These are phyloP conservation scores for Meda fulgida DNA, from an alignment of 2,797 vertebrate species.

Conservation along the genomic window DNA sequence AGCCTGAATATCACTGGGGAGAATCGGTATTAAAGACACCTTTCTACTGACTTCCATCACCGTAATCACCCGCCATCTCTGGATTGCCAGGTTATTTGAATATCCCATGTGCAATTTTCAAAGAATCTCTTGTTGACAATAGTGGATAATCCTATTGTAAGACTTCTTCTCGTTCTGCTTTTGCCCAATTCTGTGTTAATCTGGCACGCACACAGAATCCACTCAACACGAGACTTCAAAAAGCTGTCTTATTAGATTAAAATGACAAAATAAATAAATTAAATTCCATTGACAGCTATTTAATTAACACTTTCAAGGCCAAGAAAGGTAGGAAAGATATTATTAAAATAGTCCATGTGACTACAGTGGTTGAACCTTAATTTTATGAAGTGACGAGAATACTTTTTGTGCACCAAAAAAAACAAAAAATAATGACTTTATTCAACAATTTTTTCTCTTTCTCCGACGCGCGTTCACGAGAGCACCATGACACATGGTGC, in stretches of 20 bases:
- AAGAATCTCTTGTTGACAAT: slow-evolving; percentile 44
- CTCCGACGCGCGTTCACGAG: too few relatives aligned
- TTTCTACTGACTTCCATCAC: slow-evolving; percentile 48
- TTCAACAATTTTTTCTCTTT: too few relatives aligned
- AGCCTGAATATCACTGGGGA: slow-evolving; percentile 42
- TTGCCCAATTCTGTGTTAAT: background rate
- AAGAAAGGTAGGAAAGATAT: too few relatives aligned
- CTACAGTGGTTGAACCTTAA: too few relatives aligned
- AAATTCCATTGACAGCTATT: too few relatives aligned
- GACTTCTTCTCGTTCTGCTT: slow-evolving; percentile 27
- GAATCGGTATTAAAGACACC: slow-evolving; percentile 32
- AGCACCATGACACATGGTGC: too few relatives aligned
- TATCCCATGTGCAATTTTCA: slow-evolving; percentile 47
- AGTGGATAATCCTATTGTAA: slow-evolving; percentile 31
- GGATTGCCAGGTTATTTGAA: slow-evolving; percentile 51
- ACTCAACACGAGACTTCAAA: background rate
- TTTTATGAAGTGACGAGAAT: too few relatives aligned
- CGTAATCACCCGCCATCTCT: slow-evolving; percentile 42
- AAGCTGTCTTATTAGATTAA: background rate
- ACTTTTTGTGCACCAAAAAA: too few relatives aligned
- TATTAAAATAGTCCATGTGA: too few relatives aligned
- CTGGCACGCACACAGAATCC: background rate
- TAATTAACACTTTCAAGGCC: too few relatives aligned
- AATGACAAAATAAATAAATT: background rate
- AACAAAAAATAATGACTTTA: too few relatives aligned